Evolutionary conservation across 1,140 invertebrate species (phyloP), one percentile per base, ranked within the genome.

Genomic region (Ruditapes philippinarum): DNA sequence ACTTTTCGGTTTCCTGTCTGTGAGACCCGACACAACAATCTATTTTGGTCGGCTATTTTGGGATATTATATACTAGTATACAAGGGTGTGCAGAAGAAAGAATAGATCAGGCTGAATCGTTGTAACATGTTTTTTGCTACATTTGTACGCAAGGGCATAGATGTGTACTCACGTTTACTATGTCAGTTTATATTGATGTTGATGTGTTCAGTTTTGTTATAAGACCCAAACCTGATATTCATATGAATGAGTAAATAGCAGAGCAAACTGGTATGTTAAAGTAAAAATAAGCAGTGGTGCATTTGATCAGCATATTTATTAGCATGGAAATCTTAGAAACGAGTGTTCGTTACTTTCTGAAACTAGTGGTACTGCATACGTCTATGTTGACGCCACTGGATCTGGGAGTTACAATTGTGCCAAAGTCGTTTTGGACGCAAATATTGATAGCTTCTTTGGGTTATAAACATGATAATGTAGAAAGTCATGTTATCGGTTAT

Each of bases 401-500:
- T 45, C 42, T 45, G 42, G 42, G 14, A 45, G 14, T 45, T 45
- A 14, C 14, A 45, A 73, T 25, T 14, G 7, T 2, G 22, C 17
- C 12, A 31, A 76, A 40, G 51, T 60, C 33, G 60, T 57, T 38
- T n/a, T 42, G 36, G 78, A 81, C 38, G 33, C 36, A 19, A 83
- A 60, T 45, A n/a, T 11, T 17, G 14, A 36, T 40, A 36, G 80
- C 31, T 65, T 65, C 38, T 36, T 28, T 28, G 40, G 36, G n/a
- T 31, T 83, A 42, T 45, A 25, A 68, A 31, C 51, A 83, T 31
- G 25, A 40, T 68, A 17, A 45, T 14, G 60, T 22, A 25, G 33
- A 83, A 28, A 65, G 80, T 42, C 36, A 68, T 3, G 60, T 81
- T 12, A 31, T 68, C 31, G 80, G 80, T 49, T 68, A 7, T 68